Evolutionary conservation across 2,888 invertebrate genomes (phyloP).

Genomic region (Diarsia rubi): DNA sequence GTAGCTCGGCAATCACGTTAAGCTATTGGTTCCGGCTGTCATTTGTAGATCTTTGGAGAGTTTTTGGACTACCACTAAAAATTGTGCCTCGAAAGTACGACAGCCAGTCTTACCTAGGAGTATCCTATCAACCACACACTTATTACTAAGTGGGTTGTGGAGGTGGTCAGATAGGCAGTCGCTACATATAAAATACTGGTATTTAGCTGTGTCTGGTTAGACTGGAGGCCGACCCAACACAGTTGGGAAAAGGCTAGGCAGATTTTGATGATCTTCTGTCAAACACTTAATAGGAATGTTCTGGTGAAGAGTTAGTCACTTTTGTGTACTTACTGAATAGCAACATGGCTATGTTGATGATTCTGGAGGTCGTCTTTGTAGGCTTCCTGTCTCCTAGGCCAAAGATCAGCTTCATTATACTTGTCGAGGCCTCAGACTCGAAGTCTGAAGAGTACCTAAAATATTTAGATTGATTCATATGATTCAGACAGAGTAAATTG

Average conservation of each 20-base stretch:
- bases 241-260: not conserved
- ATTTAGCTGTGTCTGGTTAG: not conserved
- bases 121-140: not conserved
- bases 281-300: not conserved
- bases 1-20: not conserved
- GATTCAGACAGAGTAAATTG: not conserved
- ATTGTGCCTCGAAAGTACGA: not conserved
- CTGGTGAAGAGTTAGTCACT: not conserved
- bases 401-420: conserved; percentile 73
- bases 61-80: too few relatives aligned
- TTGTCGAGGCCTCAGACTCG: conserved; percentile 60
- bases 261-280: not conserved
- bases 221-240: not conserved
- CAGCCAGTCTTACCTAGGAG: not conserved
- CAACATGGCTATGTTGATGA: conserved; percentile 73
- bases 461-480: conserved; percentile 6
- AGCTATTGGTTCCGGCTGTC: not conserved
- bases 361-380: conserved; percentile 69
- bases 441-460: conserved; percentile 78
- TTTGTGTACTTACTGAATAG: conserved; percentile 76
- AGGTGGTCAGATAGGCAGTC: not conserved
- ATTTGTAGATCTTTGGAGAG: too few relatives aligned
- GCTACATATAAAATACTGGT: not conserved
- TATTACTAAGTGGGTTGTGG: not conserved
- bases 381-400: conserved; percentile 74